Percentiles rank a stretch among this genome's conserved stretches.
Conservation (phyloP, 1,140 invertebrate genomes). For the Orius laevigatus region DNA sequence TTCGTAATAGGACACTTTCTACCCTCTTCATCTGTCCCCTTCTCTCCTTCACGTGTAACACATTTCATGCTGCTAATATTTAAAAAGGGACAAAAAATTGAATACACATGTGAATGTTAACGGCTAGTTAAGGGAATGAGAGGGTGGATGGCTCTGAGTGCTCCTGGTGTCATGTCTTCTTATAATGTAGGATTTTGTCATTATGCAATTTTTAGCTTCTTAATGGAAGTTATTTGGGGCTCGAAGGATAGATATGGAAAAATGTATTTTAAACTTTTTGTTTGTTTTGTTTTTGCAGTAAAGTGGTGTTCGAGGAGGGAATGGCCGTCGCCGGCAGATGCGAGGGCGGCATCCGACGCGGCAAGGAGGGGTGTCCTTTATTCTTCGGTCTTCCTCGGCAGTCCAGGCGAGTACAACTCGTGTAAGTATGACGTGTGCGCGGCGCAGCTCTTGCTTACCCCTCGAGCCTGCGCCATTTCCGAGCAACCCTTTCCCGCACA, state of each 20-base stretch:
- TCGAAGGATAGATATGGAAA: too few relatives aligned
- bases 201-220: not conserved
- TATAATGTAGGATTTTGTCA: not conserved
- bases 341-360: slow-evolving; percentile 47
- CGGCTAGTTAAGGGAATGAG: too few relatives aligned
- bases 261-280: not conserved
- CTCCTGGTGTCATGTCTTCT: not conserved
- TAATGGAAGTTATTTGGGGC: too few relatives aligned
- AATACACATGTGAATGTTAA: too few relatives aligned
- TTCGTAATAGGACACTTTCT: too few relatives aligned
- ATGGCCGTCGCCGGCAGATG: slow-evolving; percentile 69
- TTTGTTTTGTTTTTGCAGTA: slow-evolving; percentile 36
- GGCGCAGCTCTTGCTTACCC: not conserved
- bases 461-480: not conserved
- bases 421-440: slow-evolving; percentile 19
- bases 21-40: too few relatives aligned
- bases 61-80: too few relatives aligned
- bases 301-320: slow-evolving; percentile 78
- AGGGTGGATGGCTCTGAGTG: not conserved
- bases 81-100: too few relatives aligned
- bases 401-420: slow-evolving; percentile 56
- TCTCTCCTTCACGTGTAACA: too few relatives aligned
- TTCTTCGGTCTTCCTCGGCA: slow-evolving; percentile 76
- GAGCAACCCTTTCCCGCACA: slow-evolving; percentile 19
- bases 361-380: slow-evolving; percentile 62